Evolutionary conservation across 1,140 invertebrate species (phyloP).

Genomic region (Drosophila persimilis): DNA sequence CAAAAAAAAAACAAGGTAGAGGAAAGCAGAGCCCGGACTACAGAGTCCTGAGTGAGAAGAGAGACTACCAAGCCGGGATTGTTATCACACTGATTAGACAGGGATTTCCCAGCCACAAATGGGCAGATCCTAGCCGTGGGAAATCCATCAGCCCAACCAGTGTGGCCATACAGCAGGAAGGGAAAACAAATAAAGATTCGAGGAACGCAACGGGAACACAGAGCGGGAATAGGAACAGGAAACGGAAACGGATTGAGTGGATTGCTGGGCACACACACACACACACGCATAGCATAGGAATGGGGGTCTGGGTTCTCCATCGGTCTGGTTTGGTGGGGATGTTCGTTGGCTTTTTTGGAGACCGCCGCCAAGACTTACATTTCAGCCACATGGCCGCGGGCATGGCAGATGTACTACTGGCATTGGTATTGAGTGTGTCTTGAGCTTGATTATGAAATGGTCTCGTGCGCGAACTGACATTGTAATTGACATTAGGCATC

Average conservation of each 20-base stretch:
- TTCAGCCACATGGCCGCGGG: constrained; percentile 78
- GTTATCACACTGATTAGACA: constrained; percentile 29
- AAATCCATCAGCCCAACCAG: constrained; percentile 10
- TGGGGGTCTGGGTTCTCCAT: neutral
- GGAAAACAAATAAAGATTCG: constrained; percentile 10
- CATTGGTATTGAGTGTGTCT: constrained; percentile 73
- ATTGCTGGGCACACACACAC: constrained; percentile 18
- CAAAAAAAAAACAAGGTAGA: neutral
- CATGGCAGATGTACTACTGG: constrained; percentile 66
- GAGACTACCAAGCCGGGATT: constrained; percentile 30
- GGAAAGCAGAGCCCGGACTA: constrained; percentile 12
- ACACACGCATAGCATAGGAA: constrained; percentile 39
- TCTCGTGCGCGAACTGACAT: constrained; percentile 72
- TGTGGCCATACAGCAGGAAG: constrained; percentile 17
- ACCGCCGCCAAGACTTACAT: constrained; percentile 82
- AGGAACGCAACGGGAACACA: constrained; percentile 48
- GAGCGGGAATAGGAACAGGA: constrained; percentile 20
- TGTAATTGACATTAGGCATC: constrained; percentile 71
- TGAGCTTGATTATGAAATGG: constrained; percentile 80
- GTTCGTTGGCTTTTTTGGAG: constrained; percentile 16
- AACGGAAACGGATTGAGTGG: constrained; percentile 13
- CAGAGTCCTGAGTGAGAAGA: neutral
- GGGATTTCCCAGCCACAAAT: neutral
- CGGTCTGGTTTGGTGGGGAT: constrained; percentile 9
- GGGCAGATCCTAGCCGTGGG: neutral